Conservation (phyloP, 2,113 vertebrate genomes). For the Coryphaenoides rupestris region DNA sequence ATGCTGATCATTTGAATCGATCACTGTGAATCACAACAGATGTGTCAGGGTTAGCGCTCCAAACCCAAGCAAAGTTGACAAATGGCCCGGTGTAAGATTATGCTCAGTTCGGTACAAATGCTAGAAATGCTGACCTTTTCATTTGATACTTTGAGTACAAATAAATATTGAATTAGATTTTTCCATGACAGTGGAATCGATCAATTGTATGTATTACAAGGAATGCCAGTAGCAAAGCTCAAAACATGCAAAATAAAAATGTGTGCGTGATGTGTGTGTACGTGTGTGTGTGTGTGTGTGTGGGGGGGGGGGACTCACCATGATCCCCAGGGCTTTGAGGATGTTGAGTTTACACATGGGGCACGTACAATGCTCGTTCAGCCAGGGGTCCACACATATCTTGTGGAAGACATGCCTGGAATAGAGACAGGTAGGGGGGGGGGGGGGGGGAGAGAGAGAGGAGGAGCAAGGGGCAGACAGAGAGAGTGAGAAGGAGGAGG, state of each 20-base stretch:
- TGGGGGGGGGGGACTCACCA: conserved; percentile 73
- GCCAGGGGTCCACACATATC: conserved; percentile 95
- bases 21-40: no score
- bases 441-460: conserved; percentile 19
- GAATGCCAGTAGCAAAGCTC: background rate
- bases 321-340: conserved; percentile 94
- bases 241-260: background rate
- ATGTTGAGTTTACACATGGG: conserved; percentile 99
- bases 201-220: no score
- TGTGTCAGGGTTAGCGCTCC: no score
- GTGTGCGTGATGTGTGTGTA: background rate
- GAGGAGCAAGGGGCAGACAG: background rate
- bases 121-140: no score
- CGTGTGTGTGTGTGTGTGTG: background rate
- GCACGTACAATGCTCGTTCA: conserved; percentile 96
- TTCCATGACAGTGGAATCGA: no score
- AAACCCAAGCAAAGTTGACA: no score
- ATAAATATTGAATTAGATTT: no score
- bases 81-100: no score
- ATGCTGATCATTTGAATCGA: no score
- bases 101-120: no score
- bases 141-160: no score
- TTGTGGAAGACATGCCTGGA: conserved; percentile 97
- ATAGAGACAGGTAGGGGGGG: conserved; percentile 3
- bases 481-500: no score